These are phyloP conservation scores for Ispidina picta DNA, from an alignment of 2,797 vertebrate species.

Conservation along the genomic window DNA sequence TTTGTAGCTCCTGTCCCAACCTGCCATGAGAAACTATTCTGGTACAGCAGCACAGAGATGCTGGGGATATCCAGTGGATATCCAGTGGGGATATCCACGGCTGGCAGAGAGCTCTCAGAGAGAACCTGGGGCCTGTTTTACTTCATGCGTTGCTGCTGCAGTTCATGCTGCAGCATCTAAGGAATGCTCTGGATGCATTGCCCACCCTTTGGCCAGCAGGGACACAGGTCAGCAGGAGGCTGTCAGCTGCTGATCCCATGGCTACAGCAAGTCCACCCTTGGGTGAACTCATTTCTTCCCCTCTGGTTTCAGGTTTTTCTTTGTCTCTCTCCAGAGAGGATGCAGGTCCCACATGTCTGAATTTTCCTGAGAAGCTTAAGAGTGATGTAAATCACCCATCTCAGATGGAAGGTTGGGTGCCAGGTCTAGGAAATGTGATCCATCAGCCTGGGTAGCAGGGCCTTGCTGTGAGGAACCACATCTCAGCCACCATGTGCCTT, in stretches of 20 bases:
- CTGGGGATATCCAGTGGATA: background rate
- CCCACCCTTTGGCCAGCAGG: background rate
- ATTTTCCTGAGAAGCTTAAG: background rate
- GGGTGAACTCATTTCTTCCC: background rate
- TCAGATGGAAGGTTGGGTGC: background rate
- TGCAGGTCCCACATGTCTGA: background rate
- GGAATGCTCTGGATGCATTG: background rate
- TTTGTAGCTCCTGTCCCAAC: background rate
- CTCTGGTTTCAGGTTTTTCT: background rate
- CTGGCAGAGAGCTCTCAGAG: background rate
- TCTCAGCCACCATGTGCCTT: background rate
- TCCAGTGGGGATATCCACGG: background rate
- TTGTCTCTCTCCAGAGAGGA: background rate
- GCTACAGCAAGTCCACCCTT: background rate
- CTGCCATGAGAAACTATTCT: background rate
- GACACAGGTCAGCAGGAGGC: background rate
- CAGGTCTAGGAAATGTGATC: background rate
- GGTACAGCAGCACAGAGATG: background rate
- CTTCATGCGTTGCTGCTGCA: background rate
- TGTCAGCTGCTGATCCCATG: background rate
- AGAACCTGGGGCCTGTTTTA: background rate
- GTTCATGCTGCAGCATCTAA: background rate
- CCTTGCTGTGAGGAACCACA: background rate
- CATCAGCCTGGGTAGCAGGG: accelerated
- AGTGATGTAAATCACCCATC: background rate